Percentiles rank a stretch among this genome's conserved stretches.
These are phyloP conservation scores for Tetramorium simillimum DNA, from an alignment of 1,140 invertebrate species.

Conservation along the genomic window DNA sequence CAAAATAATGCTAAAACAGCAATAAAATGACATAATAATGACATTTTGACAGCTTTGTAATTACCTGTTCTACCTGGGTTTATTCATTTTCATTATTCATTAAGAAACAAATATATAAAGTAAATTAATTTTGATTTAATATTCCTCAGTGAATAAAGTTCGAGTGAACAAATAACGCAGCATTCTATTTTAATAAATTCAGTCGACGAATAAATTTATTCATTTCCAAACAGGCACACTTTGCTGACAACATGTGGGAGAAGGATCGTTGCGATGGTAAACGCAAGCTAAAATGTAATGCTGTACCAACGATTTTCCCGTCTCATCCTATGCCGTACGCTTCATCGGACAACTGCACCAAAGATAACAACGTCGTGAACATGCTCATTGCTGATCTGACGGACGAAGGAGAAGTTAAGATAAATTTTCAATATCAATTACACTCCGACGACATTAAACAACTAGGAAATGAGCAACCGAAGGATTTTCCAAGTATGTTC, in stretches of 20 bases:
- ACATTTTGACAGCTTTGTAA: too few relatives aligned
- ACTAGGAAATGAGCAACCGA: not conserved
- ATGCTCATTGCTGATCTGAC: not conserved
- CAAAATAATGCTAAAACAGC: too few relatives aligned
- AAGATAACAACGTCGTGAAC: not conserved
- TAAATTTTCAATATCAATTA: not conserved
- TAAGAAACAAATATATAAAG: too few relatives aligned
- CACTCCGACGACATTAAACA: not conserved
- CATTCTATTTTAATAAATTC: too few relatives aligned
- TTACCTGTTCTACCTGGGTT: too few relatives aligned
- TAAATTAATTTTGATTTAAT: too few relatives aligned
- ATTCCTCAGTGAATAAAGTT: too few relatives aligned
- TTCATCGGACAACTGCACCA: not conserved
- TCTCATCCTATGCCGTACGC: not conserved
- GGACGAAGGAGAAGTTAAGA: not conserved
- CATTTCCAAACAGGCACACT: not conserved
- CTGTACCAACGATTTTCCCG: not conserved
- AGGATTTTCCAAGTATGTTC: not conserved
- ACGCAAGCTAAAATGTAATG: not conserved
- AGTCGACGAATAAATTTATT: not conserved
- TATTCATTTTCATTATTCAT: too few relatives aligned
- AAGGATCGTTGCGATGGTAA: slow-evolving; percentile 6
- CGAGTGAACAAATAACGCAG: too few relatives aligned
- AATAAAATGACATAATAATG: too few relatives aligned
- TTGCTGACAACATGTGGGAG: not conserved